Conservation (phyloP, 2,888 invertebrate genomes). For the Ectemnius lituratus region DNA sequence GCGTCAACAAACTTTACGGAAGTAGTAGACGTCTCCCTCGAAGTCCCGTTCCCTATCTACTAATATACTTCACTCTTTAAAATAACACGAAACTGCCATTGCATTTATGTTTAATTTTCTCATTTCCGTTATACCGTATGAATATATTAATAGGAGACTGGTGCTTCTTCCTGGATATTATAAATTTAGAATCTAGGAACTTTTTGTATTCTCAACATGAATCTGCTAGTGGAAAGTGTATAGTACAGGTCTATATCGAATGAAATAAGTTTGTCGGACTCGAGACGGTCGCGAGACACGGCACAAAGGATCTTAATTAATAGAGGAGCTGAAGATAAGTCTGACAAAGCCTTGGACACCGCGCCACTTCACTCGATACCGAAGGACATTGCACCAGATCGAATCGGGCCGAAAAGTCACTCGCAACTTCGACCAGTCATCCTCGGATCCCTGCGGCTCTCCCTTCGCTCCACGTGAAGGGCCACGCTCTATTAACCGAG, state of each 20-base stretch:
- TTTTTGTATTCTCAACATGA: neutral
- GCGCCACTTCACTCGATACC: slow-evolving; percentile 28
- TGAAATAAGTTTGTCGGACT: neutral
- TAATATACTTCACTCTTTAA: neutral
- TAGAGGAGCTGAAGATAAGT: slow-evolving; percentile 52
- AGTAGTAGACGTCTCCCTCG: slow-evolving; percentile 5
- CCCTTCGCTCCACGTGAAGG: slow-evolving; percentile 17
- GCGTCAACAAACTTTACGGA: slow-evolving; percentile 14
- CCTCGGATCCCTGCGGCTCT: slow-evolving; percentile 31
- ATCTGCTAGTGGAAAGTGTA: neutral
- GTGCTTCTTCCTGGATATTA: neutral
- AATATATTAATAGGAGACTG: too few relatives aligned
- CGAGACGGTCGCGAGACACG: slow-evolving; percentile 1
- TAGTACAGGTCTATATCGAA: neutral
- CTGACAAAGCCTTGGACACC: slow-evolving; percentile 17
- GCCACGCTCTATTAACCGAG: slow-evolving; percentile 58
- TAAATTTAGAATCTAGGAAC: neutral
- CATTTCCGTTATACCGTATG: too few relatives aligned
- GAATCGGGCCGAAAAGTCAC: slow-evolving; percentile 49
- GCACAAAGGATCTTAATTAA: slow-evolving; percentile 63
- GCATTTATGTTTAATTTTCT: too few relatives aligned
- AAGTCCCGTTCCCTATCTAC: neutral
- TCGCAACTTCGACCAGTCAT: slow-evolving; percentile 53
- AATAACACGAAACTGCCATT: too few relatives aligned
- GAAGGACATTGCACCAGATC: slow-evolving; percentile 50